Conservation (phyloP, 2,888 invertebrate species). For the Epirrita christyi region DNA sequence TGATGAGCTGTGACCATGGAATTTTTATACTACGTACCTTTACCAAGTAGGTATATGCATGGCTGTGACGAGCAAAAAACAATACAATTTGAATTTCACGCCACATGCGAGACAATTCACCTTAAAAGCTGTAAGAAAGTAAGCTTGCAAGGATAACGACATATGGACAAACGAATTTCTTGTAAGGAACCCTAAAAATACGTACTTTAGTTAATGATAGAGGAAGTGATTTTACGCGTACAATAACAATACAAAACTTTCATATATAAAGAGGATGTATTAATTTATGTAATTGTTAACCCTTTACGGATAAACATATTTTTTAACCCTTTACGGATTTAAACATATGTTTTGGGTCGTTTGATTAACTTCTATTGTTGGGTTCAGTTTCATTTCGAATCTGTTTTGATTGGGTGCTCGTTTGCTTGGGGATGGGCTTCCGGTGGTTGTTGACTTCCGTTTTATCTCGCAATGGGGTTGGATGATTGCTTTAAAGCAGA, state of each 20-base stretch:
- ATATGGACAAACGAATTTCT: too few species aligned
- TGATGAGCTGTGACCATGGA: too few species aligned
- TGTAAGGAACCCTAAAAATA: constrained; percentile 40
- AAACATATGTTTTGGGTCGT: constrained; percentile 73
- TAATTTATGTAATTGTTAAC: constrained; percentile 82
- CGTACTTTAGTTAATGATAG: constrained; percentile 57
- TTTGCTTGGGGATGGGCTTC: constrained; percentile 62
- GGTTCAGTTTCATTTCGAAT: constrained; percentile 76
- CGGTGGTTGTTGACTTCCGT: constrained; percentile 60
- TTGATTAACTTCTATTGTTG: constrained; percentile 69
- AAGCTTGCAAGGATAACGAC: too few species aligned
- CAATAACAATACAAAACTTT: constrained; percentile 68
- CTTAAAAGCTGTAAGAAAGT: too few species aligned
- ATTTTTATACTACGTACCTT: too few species aligned
- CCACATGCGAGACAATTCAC: too few species aligned
- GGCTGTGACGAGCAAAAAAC: too few species aligned
- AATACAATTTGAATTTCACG: too few species aligned
- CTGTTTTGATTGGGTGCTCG: constrained; percentile 73
- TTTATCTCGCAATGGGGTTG: constrained; percentile 38
- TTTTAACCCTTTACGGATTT: constrained; percentile 40
- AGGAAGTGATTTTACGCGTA: constrained; percentile 82
- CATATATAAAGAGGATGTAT: constrained; percentile 75
- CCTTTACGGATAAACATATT: constrained; percentile 59
- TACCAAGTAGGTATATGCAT: too few species aligned
- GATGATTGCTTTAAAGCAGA: constrained; percentile 28